Conservation (phyloP, 2,113 vertebrate genomes). For the Odobenus rosmarus region DNA sequence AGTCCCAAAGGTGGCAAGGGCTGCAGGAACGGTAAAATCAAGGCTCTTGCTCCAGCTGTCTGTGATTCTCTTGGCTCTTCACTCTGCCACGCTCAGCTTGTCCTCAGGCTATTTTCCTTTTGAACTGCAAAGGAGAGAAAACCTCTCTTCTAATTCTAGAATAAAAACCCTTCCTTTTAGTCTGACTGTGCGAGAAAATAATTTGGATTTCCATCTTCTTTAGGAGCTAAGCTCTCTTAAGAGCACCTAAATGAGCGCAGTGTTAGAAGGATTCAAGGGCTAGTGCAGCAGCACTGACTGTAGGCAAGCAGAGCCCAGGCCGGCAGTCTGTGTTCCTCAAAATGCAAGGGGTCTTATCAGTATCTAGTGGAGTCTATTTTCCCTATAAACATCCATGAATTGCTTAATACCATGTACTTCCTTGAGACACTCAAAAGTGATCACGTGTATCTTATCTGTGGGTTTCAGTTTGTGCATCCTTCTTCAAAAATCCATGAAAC, state of each 20-base stretch:
- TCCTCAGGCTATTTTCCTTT: background rate
- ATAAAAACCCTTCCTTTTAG: background rate
- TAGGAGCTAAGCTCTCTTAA: slow-evolving; percentile 1
- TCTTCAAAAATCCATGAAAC: slow-evolving; percentile 66
- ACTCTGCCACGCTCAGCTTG: background rate
- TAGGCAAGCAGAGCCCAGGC: accelerated
- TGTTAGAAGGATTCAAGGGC: background rate
- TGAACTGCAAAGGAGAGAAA: background rate
- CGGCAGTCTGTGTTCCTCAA: background rate
- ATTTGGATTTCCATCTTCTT: background rate
- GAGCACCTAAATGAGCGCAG: accelerated
- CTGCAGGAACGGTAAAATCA: background rate
- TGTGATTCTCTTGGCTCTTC: background rate
- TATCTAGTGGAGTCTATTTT: slow-evolving; percentile 1
- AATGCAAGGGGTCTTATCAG: background rate
- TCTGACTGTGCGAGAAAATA: background rate
- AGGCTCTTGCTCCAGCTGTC: background rate
- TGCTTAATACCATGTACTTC: slow-evolving; percentile 23
- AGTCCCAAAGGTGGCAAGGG: background rate
- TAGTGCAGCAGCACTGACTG: background rate
- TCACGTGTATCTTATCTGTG: slow-evolving; percentile 8
- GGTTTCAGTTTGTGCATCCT: slow-evolving; percentile 53
- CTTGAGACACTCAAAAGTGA: background rate
- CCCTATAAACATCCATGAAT: slow-evolving; percentile 42
- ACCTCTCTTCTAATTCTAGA: background rate